A percentile compares a stretch with the other conserved stretches of the same genome.
phyloP scores from a whole-genome alignment of 35 echinoderm and acorn worm genomes.

The Lytechinus pictus region DNA sequence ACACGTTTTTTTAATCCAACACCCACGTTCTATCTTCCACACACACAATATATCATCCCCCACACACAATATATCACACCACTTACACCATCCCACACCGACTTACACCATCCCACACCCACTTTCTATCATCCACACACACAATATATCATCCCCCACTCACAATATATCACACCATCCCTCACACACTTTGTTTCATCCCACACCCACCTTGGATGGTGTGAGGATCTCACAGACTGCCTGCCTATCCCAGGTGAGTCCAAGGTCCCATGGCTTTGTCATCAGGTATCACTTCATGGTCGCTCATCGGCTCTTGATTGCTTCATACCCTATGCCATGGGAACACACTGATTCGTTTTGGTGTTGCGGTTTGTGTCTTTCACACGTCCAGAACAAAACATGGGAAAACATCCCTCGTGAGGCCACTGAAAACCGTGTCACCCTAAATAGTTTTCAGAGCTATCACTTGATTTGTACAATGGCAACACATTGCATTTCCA shows the following conservation, averaged over 20 bases:
- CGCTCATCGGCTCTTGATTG: not conserved
- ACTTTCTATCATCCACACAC: too few relatives aligned
- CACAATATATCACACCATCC: too few relatives aligned
- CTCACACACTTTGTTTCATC: too few relatives aligned
- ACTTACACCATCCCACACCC: too few relatives aligned
- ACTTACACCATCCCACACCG: too few relatives aligned
- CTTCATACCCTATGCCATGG: not conserved
- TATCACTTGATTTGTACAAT: not conserved
- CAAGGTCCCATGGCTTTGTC: not conserved
- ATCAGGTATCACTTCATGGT: not conserved
- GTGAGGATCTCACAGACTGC: not conserved
- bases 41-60: too few relatives aligned
- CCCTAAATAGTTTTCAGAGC: not conserved
- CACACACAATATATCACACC: too few relatives aligned
- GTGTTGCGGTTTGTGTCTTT: not conserved
- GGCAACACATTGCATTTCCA: not conserved
- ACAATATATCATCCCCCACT: too few relatives aligned
- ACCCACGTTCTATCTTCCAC: too few relatives aligned
- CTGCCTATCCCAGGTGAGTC: not conserved
- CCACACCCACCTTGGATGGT: not conserved
- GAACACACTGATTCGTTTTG: not conserved
- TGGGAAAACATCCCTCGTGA: not conserved
- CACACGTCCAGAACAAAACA: not conserved
- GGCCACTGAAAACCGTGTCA: not conserved
- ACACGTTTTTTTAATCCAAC: too few relatives aligned